Evolutionary conservation across 2,888 invertebrate genomes (phyloP).

Genomic region (Apamea anceps): DNA sequence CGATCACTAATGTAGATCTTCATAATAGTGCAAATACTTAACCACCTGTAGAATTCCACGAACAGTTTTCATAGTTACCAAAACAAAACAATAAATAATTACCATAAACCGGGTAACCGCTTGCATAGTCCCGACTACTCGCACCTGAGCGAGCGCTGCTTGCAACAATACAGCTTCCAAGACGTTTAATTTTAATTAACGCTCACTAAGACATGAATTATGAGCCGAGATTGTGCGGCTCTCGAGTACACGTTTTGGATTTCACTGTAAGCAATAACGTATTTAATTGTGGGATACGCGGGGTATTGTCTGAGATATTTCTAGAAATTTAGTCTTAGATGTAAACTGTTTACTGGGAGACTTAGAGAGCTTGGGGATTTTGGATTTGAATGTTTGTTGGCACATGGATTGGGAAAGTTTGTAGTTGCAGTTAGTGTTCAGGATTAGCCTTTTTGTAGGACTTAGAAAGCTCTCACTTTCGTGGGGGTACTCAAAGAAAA

Average conservation of each 20-base stretch:
- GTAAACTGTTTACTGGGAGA: slow-evolving; percentile 1
- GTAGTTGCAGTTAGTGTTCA: not conserved
- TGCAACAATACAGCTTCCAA: slow-evolving; percentile 21
- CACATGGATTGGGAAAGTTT: not conserved
- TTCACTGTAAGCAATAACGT: slow-evolving; percentile 13
- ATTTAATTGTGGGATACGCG: slow-evolving; percentile 10
- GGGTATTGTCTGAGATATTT: slow-evolving; percentile 31
- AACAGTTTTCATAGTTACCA: not conserved
- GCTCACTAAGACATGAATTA: slow-evolving; percentile 28
- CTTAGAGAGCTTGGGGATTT: not conserved
- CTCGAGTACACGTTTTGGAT: slow-evolving; percentile 26
- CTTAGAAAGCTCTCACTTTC: not conserved
- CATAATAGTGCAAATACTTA: not conserved
- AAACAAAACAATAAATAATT: slow-evolving; percentile 22
- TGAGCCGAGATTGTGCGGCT: slow-evolving; percentile 16
- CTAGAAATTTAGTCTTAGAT: slow-evolving; percentile 7
- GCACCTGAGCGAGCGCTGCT: slow-evolving; percentile 1
- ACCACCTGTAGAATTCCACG: slow-evolving; percentile 10
- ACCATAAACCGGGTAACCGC: not conserved
- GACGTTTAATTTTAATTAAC: slow-evolving; percentile 52
- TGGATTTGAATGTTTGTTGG: not conserved
- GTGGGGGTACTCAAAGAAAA: not conserved
- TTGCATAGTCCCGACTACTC: not conserved
- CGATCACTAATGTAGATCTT: not conserved
- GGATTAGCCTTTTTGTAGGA: not conserved